phyloP scores from a whole-genome alignment of 2,888 invertebrate genomes.

The Scaptodrosophila latifasciaeformis region DNA sequence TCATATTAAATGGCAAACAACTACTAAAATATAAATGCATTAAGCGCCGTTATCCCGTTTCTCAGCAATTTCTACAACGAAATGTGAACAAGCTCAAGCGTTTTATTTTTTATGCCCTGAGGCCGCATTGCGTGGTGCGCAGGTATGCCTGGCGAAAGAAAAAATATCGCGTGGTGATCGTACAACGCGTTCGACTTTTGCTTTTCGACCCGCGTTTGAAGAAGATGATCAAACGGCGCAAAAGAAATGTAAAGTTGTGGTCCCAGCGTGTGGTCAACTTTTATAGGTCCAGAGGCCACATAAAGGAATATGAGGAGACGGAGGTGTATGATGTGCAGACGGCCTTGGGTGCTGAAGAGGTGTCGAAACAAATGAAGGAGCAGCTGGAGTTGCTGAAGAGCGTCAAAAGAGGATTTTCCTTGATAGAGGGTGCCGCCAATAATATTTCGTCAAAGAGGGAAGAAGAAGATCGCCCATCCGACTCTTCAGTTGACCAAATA shows the following conservation, averaged over 20 bases:
- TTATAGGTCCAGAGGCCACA: slow-evolving; percentile 46
- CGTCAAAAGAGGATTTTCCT: slow-evolving; percentile 54
- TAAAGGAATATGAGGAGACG: slow-evolving; percentile 55
- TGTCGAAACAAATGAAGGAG: slow-evolving; percentile 70
- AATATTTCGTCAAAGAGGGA: slow-evolving; percentile 6
- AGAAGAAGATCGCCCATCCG: neutral
- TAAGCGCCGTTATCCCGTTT: slow-evolving; percentile 66
- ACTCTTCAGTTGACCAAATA: too few relatives aligned
- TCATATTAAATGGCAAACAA: slow-evolving; percentile 44
- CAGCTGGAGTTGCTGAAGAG: slow-evolving; percentile 70
- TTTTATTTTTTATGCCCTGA: slow-evolving; percentile 62
- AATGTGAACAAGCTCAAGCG: slow-evolving; percentile 63
- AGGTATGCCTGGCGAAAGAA: slow-evolving; percentile 55
- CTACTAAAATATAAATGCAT: slow-evolving; percentile 49
- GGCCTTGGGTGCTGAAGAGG: slow-evolving; percentile 46
- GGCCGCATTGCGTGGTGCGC: slow-evolving; percentile 61
- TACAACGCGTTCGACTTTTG: slow-evolving; percentile 49
- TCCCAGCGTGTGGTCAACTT: slow-evolving; percentile 56
- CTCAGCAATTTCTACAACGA: slow-evolving; percentile 48
- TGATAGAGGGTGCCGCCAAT: slow-evolving; percentile 52
- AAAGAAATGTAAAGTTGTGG: slow-evolving; percentile 63
- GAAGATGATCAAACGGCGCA: slow-evolving; percentile 50
- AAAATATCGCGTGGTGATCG: slow-evolving; percentile 47
- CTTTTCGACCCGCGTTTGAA: slow-evolving; percentile 65
- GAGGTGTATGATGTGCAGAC: slow-evolving; percentile 38